Evolutionary conservation across 2,113 vertebrate genomes (phyloP).

Genomic region (Mesembrinibis cayennensis): DNA sequence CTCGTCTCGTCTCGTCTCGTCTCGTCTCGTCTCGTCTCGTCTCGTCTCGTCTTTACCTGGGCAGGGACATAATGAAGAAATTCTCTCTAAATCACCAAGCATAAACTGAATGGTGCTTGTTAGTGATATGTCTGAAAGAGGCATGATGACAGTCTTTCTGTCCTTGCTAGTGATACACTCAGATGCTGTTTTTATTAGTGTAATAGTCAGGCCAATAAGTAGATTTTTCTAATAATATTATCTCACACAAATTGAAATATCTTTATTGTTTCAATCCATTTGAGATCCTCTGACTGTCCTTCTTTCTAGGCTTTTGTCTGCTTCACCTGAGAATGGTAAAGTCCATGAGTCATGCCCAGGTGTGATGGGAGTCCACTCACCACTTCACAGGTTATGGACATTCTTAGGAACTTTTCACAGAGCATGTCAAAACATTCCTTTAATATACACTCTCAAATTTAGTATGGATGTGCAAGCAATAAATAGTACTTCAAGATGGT

Average conservation of each 20-base stretch:
- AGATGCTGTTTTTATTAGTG: neutral
- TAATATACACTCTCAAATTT: neutral
- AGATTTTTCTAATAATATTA: neutral
- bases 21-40: too few relatives aligned
- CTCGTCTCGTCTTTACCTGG: too few relatives aligned
- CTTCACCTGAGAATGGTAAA: neutral
- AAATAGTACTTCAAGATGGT: neutral
- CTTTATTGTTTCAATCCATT: neutral
- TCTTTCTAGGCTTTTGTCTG: neutral
- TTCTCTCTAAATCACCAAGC: neutral
- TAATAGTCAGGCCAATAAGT: neutral
- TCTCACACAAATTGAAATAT: neutral
- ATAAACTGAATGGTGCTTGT: neutral
- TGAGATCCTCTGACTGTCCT: neutral
- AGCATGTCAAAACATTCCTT: neutral
- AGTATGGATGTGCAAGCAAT: neutral
- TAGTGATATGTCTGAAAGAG: neutral
- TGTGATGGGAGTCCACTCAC: neutral
- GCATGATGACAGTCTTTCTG: neutral
- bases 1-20: neutral
- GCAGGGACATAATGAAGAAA: neutral
- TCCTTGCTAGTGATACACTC: neutral
- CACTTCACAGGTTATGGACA: neutral
- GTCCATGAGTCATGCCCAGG: neutral
- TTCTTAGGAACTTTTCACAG: neutral